Evolutionary conservation across 64 coral and sea anemone species (phyloP).

Genomic region (Actinia tenebrosa): DNA sequence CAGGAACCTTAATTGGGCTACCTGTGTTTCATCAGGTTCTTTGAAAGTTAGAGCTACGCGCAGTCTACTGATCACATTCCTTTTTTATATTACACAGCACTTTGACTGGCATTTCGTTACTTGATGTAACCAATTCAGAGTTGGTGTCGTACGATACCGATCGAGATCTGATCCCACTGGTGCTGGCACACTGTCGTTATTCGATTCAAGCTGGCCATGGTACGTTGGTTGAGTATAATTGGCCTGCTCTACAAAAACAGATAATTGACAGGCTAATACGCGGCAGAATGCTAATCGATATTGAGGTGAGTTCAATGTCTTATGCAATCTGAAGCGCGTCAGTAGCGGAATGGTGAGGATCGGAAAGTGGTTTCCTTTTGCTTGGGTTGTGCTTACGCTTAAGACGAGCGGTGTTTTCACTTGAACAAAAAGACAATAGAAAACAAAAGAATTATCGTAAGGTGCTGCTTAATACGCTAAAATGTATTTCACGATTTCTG

Average conservation of each 20-base stretch:
- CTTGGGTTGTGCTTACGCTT: too few species aligned
- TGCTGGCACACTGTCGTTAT: conserved; percentile 49
- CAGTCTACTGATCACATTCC: not conserved
- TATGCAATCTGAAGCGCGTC: too few species aligned
- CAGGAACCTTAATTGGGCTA: too few species aligned
- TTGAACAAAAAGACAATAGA: too few species aligned
- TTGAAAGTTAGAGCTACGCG: too few species aligned
- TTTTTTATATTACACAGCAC: not conserved
- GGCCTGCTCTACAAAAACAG: conserved; percentile 44
- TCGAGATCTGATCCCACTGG: conserved; percentile 33
- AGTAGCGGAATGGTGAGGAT: too few species aligned
- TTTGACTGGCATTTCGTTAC: conserved; percentile 30
- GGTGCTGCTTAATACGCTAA: too few species aligned
- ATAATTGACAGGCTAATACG: conserved; percentile 45
- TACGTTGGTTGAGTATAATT: conserved; percentile 47
- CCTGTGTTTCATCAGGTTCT: too few species aligned
- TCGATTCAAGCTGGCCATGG: conserved; percentile 49
- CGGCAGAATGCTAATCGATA: conserved; percentile 39
- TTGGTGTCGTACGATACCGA: conserved; percentile 52
- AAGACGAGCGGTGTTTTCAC: too few species aligned
- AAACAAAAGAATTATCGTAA: too few species aligned
- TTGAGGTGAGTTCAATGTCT: conserved; percentile 14
- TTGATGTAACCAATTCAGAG: conserved; percentile 33
- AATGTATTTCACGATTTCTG: too few species aligned
- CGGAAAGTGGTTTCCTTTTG: too few species aligned